A percentile compares a stretch with the other conserved stretches of the same genome.
phyloP scores from a whole-genome alignment of 1,140 invertebrate species.

The Lycorma delicatula region DNA sequence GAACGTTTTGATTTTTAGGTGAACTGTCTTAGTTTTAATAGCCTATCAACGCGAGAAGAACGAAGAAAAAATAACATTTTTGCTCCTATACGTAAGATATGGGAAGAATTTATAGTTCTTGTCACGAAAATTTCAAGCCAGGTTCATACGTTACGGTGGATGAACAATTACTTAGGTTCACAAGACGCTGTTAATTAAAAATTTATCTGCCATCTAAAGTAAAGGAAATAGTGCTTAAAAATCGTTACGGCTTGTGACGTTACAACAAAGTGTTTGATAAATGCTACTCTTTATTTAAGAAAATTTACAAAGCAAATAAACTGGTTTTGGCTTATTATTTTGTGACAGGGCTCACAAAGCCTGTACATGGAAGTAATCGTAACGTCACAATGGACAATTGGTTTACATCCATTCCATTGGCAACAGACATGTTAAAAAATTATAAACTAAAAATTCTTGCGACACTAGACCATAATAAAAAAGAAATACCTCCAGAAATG shows the following conservation, averaged over 20 bases:
- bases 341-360: constrained; percentile 15
- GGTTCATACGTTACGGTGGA: constrained; percentile 29
- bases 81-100: constrained; percentile 26
- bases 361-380: constrained; percentile 13
- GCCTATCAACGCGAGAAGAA: constrained; percentile 27
- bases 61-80: constrained; percentile 23
- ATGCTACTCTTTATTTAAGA: constrained; percentile 34
- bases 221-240: not conserved
- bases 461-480: too few relatives aligned
- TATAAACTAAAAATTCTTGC: too few relatives aligned
- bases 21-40: constrained; percentile 33
- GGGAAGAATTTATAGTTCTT: constrained; percentile 24
- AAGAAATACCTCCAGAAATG: too few relatives aligned
- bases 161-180: constrained; percentile 35
- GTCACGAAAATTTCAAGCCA: constrained; percentile 26
- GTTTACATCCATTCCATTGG: constrained; percentile 19
- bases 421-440: constrained; percentile 16
- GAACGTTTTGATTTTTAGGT: constrained; percentile 34
- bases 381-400: constrained; percentile 27
- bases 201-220: constrained; percentile 43
- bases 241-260: constrained; percentile 30
- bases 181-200: constrained; percentile 34
- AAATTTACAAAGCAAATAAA: constrained; percentile 24
- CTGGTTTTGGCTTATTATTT: not conserved
- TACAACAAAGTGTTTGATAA: constrained; percentile 31